phyloP scores from a whole-genome alignment of 2,113 vertebrate genomes.

The Eulemur rufifrons region DNA sequence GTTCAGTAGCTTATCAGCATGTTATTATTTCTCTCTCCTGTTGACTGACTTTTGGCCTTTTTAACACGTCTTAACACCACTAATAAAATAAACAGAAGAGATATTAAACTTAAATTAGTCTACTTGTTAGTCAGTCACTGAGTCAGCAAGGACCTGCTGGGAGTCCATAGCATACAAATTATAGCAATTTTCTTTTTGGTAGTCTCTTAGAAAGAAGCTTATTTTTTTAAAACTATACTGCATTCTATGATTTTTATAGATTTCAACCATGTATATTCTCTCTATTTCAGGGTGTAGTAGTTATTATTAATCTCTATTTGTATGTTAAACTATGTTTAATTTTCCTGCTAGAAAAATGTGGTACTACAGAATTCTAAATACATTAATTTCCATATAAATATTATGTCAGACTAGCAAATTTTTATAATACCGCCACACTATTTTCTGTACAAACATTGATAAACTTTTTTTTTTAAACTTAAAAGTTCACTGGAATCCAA shows the following conservation, averaged over 20 bases:
- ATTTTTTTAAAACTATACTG: not conserved
- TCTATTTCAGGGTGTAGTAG: not conserved
- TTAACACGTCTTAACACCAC: not conserved
- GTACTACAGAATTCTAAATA: not conserved
- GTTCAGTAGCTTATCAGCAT: not conserved
- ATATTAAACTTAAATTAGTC: conserved; percentile 59
- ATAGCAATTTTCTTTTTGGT: conserved; percentile 61
- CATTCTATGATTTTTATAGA: not conserved
- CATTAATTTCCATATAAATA: not conserved
- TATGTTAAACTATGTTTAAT: not conserved
- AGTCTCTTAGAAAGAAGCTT: not conserved
- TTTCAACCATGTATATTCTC: not conserved
- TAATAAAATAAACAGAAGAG: conserved; percentile 43
- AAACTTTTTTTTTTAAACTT: not conserved
- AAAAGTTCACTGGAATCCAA: not conserved
- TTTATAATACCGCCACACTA: not conserved
- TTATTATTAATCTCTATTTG: conserved; percentile 44
- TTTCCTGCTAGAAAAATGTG: not conserved
- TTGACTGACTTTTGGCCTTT: conserved; percentile 24
- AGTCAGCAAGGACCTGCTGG: conserved; percentile 29
- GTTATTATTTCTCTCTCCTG: not conserved
- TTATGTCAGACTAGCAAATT: not conserved
- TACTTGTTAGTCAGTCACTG: conserved; percentile 53
- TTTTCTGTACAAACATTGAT: not conserved
- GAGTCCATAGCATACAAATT: conserved; percentile 2